These are phyloP conservation scores for Mellivora capensis DNA, from an alignment of 2,113 vertebrate genomes.

Conservation along the genomic window DNA sequence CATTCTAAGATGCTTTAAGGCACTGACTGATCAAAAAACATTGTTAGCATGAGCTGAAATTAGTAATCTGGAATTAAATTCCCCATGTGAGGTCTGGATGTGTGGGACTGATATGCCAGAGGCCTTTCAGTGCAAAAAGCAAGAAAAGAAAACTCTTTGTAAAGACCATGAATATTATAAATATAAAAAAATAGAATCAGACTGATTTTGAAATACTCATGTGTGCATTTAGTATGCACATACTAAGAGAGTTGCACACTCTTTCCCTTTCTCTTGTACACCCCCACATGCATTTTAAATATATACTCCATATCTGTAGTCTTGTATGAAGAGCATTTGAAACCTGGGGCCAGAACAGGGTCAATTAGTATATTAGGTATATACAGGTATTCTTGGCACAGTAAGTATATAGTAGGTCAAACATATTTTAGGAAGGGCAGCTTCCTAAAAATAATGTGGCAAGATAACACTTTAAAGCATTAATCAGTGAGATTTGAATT, in stretches of 20 bases:
- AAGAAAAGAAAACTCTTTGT: background rate
- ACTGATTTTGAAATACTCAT: background rate
- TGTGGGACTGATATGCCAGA: background rate
- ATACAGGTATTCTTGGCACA: background rate
- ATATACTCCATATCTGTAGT: background rate
- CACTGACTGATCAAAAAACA: background rate
- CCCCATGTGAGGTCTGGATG: background rate
- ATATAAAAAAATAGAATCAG: background rate
- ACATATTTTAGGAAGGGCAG: background rate
- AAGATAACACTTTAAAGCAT: background rate
- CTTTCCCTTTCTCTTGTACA: background rate
- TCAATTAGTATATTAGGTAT: background rate
- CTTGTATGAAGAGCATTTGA: background rate
- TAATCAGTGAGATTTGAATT: background rate
- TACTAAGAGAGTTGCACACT: background rate
- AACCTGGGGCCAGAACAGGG: background rate
- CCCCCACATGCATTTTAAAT: background rate
- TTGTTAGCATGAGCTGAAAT: background rate
- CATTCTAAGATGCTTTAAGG: background rate
- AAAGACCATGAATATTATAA: background rate
- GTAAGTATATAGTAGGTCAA: background rate
- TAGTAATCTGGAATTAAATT: background rate
- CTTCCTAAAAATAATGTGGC: background rate
- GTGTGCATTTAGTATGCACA: background rate
- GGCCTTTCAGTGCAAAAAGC: accelerated